Conservation (phyloP, 2,797 vertebrate genomes). For the Protonibea diacanthus region DNA sequence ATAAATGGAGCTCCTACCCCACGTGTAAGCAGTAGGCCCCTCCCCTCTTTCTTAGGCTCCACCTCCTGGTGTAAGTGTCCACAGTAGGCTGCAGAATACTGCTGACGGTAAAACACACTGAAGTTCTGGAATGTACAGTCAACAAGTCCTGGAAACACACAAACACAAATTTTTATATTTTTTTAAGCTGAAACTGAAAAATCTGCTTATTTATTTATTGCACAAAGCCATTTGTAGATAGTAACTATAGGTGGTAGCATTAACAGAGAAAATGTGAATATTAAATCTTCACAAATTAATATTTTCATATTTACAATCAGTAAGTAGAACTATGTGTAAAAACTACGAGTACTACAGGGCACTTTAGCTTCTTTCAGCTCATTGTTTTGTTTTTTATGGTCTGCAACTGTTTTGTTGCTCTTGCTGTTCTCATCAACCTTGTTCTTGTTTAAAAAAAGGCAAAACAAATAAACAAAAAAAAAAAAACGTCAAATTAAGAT, state of each 20-base stretch:
- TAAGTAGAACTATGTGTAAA: background rate
- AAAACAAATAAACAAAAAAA: too few species aligned
- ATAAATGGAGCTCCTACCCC: slow-evolving; percentile 81
- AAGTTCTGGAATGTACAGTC: slow-evolving; percentile 90
- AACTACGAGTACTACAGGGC: background rate
- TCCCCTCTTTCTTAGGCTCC: slow-evolving; percentile 87
- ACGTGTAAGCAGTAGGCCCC: slow-evolving; percentile 86
- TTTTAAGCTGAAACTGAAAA: background rate
- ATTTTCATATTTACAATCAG: background rate
- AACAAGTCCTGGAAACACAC: slow-evolving; percentile 83
- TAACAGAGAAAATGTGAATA: too few species aligned
- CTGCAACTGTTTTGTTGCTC: background rate
- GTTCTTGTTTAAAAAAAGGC: background rate
- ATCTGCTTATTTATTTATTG: background rate
- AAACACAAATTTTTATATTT: slow-evolving; percentile 4
- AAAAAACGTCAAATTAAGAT: too few species aligned
- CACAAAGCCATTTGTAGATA: background rate
- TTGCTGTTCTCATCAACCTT: background rate
- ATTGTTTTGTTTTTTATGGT: background rate
- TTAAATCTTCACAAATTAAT: background rate
- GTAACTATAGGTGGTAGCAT: background rate
- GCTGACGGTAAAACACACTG: slow-evolving; percentile 89
- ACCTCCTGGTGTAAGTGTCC: slow-evolving; percentile 89
- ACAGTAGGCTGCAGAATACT: slow-evolving; percentile 88
- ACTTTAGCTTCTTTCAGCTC: background rate